These are phyloP conservation scores for Zenarchopterus dispar DNA, from an alignment of 2,797 vertebrate genomes.

Conservation along the genomic window DNA sequence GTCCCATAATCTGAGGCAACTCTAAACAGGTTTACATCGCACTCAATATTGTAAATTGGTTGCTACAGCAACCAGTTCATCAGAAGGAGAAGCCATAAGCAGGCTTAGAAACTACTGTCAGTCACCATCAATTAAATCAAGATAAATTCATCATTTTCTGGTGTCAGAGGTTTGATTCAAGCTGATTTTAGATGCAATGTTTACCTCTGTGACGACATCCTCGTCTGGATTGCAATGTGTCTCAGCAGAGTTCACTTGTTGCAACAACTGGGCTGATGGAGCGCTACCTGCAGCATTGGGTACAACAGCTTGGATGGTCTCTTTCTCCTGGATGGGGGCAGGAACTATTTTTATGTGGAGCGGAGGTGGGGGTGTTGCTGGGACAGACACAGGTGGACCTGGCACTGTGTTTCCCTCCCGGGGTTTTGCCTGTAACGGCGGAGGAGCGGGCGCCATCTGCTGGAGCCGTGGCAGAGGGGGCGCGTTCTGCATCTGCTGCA, in stretches of 20 bases:
- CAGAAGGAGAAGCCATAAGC: too few species aligned
- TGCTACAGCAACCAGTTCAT: too few species aligned
- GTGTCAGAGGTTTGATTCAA: too few species aligned
- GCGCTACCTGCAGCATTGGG: slow-evolving; percentile 58
- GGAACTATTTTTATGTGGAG: slow-evolving; percentile 90
- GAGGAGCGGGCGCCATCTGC: slow-evolving; percentile 86
- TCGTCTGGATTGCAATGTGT: slow-evolving; percentile 48
- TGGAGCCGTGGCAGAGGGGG: slow-evolving; percentile 76
- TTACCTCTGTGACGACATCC: slow-evolving; percentile 71
- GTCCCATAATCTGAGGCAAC: too few species aligned
- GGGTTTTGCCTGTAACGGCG: slow-evolving; percentile 88
- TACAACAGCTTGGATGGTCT: slow-evolving; percentile 78
- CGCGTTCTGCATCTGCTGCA: slow-evolving; percentile 90
- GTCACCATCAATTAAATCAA: too few species aligned
- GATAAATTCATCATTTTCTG: too few species aligned
- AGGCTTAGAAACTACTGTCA: too few species aligned
- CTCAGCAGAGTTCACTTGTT: slow-evolving; percentile 66
- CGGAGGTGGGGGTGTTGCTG: slow-evolving; percentile 81
- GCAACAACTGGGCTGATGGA: slow-evolving; percentile 54
- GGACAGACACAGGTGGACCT: slow-evolving; percentile 44
- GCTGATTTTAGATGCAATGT: background rate
- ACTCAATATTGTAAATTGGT: too few species aligned
- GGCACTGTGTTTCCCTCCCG: slow-evolving; percentile 65
- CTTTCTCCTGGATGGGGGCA: slow-evolving; percentile 77
- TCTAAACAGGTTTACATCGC: too few species aligned